Evolutionary conservation across 2,113 vertebrate genomes (phyloP), one percentile per base, ranked within the genome.

Genomic region (Thomomys bottae): DNA sequence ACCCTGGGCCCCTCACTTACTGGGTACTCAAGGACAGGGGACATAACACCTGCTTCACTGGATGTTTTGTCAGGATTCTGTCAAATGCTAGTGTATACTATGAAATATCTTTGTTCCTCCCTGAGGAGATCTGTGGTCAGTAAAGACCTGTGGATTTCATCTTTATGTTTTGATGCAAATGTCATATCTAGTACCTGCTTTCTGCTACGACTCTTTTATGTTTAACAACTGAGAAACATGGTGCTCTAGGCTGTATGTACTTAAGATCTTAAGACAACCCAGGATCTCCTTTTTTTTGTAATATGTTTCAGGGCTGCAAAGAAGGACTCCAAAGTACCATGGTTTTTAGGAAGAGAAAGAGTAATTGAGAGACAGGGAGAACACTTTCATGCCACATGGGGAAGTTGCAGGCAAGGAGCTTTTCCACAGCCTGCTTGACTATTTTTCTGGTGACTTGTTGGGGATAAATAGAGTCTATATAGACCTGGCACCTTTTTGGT

Each of bases 401-500:
- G 79, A 92, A 38, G 42, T 54, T 20, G 1, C 70, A 32, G 45
- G 17, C 79, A 59, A 34, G 32, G 32, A 10, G 1, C 61, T 57
- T 77, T 77, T 81, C 59, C 28, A 14, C 28, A 38, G 12, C 68
- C 21, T 49, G 2, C 68, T 78, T 71, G 61, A 49, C 82, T 0
- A 75, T 82, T 88, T 89, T 83, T 54, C 76, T 63, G 45, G 9
- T 42, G 78, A 73, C 78, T 49, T 66, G 72, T 81, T 94, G 77
- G 57, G 14, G 67, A 85, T 42, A 82, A 77, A 54, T 54, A 82
- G 87, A 73, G 54, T 57, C 73, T 57, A 28, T 4, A 11, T 17
- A 40, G n/a, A 79, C 9, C 24, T 40, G 94, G 93, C 45, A 92
- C 34, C 20, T 75, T 95, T 92, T 40, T 93, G 87, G 61, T 88